phyloP scores from a whole-genome alignment of 1,140 invertebrate genomes.

The Olivierus martensii region DNA sequence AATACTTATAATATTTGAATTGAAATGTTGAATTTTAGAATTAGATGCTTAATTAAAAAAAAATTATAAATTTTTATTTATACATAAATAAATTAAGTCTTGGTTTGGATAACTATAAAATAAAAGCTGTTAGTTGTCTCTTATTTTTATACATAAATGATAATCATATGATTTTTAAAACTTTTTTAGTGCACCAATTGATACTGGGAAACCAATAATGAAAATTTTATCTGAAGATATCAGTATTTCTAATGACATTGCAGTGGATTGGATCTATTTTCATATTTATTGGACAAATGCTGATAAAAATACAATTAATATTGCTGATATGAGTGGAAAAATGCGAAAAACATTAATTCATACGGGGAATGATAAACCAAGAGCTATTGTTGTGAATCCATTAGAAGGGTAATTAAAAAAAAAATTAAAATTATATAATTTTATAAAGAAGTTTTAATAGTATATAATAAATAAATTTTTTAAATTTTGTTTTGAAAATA shows the following conservation, averaged over 20 bases:
- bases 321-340: conserved; percentile 74
- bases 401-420: conserved; percentile 61
- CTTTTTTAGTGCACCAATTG: conserved; percentile 58
- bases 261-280: conserved; percentile 93
- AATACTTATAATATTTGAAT: too few relatives aligned
- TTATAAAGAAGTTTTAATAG: too few relatives aligned
- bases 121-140: too few relatives aligned
- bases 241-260: conserved; percentile 80
- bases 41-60: too few relatives aligned
- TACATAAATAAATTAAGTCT: too few relatives aligned
- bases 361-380: conserved; percentile 75
- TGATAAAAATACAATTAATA: conserved; percentile 59
- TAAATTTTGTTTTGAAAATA: conserved; percentile 21
- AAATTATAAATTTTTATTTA: too few relatives aligned
- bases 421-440: too few relatives aligned
- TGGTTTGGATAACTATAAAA: too few relatives aligned
- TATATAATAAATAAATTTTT: too few relatives aligned
- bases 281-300: conserved; percentile 83
- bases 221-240: conserved; percentile 67
- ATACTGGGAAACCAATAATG: conserved; percentile 67
- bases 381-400: conserved; percentile 90
- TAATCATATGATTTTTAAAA: conserved; percentile 1
- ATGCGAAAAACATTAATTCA: conserved; percentile 75
- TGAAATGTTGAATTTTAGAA: too few relatives aligned
- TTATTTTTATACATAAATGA: too few relatives aligned